Evolutionary conservation across 2,888 invertebrate genomes (phyloP), one percentile per base, ranked within the genome.

Genomic region (Leptarthrus brevirostris): DNA sequence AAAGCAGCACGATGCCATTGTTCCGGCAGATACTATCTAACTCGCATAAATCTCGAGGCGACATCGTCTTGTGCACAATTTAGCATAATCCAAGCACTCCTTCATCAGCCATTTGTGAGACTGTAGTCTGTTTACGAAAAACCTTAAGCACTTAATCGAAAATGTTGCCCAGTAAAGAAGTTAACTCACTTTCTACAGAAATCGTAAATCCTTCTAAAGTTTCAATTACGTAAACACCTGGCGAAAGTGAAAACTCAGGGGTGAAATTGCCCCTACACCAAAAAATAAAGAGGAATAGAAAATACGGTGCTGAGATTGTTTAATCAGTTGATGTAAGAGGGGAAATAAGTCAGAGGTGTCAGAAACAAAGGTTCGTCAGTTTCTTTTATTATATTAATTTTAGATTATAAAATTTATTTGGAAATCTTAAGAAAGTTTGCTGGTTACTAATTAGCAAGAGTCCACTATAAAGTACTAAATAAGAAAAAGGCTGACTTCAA

Each of bases 201-300:
- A 12, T 12, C 40, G 40, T 40, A 40, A 40, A 40, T 40, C 40
- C 40, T 40, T 8, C 40, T 40, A 40, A 58, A 20, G 58, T 58
- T 58, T 58, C 58, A 58, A 58, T 58, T 58, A 36, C 58, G 40
- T 30, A 36, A 58, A 58, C 58, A 58, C 58, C 36, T 58, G 34
- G 36, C 20, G 36, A 58, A 58, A 58, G 58, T 58, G 40, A 40
- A 40, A 40, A 2, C n/a, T 3, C 40, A 40, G 40, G 40, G n/a
- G n/a, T 40, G 40, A n/a, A 40, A 40, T n/a, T 40, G 40, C 40
- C n/a, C 3, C n/a, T 3, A 40, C 40, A 8, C 2, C 40, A 40
- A 12, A 40, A 40, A 2, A 0, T 12, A 6, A 40, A 6, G n/a
- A n/a, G 30, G 1, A 30, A 30, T 30, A 6, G 40, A 40, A 3